Conservation (phyloP, 1,140 invertebrate species). For the Aphelenchoides besseyi region DNA sequence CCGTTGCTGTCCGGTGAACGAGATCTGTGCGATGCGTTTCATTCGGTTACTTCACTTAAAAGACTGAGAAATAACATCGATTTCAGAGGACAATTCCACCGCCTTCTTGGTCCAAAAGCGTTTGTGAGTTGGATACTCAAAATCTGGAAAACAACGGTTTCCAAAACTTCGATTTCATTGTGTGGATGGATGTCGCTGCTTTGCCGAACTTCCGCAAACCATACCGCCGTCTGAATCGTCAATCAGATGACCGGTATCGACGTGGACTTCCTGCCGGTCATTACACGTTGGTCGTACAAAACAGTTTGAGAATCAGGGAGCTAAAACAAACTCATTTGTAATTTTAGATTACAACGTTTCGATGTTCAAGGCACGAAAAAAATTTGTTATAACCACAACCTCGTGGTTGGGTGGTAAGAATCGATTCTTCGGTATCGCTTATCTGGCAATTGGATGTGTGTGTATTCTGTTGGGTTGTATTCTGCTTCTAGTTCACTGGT, state of each 20-base stretch:
- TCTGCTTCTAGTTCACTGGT: background rate
- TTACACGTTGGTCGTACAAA: background rate
- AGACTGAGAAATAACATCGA: background rate
- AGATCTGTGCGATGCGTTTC: conserved; percentile 14
- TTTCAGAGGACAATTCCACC: background rate
- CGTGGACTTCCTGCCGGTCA: background rate
- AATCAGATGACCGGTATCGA: background rate
- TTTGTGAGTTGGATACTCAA: background rate
- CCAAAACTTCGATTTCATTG: conserved; percentile 87
- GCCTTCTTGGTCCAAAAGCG: background rate
- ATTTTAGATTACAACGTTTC: conserved; percentile 4
- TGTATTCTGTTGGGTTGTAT: background rate
- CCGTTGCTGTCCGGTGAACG: conserved; percentile 1
- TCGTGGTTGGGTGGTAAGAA: background rate
- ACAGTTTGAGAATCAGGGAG: background rate
- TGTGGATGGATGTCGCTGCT: conserved; percentile 95
- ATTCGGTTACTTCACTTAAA: conserved; percentile 3
- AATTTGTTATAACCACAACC: background rate
- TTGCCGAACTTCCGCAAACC: conserved; percentile 90
- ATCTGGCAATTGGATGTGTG: background rate
- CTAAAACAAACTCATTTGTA: background rate
- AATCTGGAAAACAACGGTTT: conserved; percentile 2
- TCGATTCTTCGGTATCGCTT: conserved; percentile 5
- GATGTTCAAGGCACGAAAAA: background rate
- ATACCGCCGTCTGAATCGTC: conserved; percentile 69